These are phyloP conservation scores for Sisyra nigra DNA, from an alignment of 2,888 invertebrate species.

Conservation along the genomic window DNA sequence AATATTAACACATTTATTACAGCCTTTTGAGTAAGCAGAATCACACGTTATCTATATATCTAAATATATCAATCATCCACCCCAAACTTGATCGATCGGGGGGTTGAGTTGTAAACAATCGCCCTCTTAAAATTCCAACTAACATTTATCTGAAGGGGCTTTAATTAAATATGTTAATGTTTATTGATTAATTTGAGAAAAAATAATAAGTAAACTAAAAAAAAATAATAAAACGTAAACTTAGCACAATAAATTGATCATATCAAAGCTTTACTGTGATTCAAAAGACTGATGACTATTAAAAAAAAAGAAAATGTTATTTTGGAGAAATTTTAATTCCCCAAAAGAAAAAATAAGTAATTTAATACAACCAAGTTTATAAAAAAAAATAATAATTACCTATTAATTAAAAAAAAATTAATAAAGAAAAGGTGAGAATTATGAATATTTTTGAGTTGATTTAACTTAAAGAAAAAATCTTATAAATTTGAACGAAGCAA, in stretches of 20 bases:
- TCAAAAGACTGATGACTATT: constrained; percentile 32
- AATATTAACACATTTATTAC: too few species aligned
- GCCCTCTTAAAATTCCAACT: constrained; percentile 2
- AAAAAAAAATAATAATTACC: neutral
- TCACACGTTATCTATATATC: too few species aligned
- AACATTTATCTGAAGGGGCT: constrained; percentile 7
- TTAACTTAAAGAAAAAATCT: too few species aligned
- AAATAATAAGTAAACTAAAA: constrained; percentile 1
- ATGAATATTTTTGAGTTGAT: too few species aligned
- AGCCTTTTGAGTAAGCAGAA: too few species aligned
- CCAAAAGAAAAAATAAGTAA: constrained; percentile 1
- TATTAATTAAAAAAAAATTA: constrained; percentile 1
- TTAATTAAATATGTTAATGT: constrained; percentile 9
- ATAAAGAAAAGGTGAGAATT: neutral
- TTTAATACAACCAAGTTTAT: constrained; percentile 2
- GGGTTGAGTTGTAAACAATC: too few species aligned
- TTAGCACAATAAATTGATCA: constrained; percentile 34
- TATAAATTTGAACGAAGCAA: too few species aligned
- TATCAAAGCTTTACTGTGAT: constrained; percentile 39
- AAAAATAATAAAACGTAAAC: constrained; percentile 16
- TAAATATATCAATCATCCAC: too few species aligned
- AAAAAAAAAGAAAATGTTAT: constrained; percentile 22
- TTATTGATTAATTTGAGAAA: constrained; percentile 8
- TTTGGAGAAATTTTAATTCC: constrained; percentile 19
- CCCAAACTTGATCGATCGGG: too few species aligned